Evolutionary conservation across 2,797 vertebrate species (phyloP).

Genomic region (Enteromius argenteus): DNA sequence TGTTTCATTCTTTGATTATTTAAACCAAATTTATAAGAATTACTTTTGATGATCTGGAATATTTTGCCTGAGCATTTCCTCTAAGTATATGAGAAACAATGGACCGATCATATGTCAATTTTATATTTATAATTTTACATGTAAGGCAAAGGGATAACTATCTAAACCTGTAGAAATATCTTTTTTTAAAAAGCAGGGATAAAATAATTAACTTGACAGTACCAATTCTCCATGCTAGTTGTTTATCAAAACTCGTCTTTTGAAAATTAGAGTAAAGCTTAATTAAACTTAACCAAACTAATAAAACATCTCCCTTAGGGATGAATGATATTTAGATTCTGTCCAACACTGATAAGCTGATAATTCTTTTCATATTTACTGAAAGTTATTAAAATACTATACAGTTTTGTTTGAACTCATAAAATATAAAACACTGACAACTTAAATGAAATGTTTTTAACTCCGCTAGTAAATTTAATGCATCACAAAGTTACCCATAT

Average conservation of each 20-base stretch:
- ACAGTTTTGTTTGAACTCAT: not conserved
- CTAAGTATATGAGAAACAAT: not conserved
- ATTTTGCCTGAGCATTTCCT: not conserved
- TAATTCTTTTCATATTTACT: not conserved
- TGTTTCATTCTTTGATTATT: not conserved
- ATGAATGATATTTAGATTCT: not conserved
- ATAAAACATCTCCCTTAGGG: not conserved
- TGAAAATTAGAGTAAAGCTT: slow-evolving; percentile 39
- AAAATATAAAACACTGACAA: not conserved
- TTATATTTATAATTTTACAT: not conserved
- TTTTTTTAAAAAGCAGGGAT: not conserved
- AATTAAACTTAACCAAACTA: slow-evolving; percentile 23
- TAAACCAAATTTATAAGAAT: not conserved
- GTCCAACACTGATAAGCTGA: not conserved
- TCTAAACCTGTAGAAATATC: not conserved
- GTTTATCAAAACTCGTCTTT: not conserved
- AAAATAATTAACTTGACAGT: not conserved
- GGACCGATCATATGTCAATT: not conserved
- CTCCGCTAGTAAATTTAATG: not conserved
- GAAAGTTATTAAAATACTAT: not conserved
- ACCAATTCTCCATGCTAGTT: slow-evolving; percentile 21
- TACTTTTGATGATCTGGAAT: not conserved
- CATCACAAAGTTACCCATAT: not conserved
- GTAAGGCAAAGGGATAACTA: not conserved
- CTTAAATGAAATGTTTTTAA: not conserved